Percentiles rank a stretch among this genome's conserved stretches.
Evolutionary conservation across 1,140 invertebrate genomes (phyloP).

Genomic region (Tyrophagus putrescentiae): DNA sequence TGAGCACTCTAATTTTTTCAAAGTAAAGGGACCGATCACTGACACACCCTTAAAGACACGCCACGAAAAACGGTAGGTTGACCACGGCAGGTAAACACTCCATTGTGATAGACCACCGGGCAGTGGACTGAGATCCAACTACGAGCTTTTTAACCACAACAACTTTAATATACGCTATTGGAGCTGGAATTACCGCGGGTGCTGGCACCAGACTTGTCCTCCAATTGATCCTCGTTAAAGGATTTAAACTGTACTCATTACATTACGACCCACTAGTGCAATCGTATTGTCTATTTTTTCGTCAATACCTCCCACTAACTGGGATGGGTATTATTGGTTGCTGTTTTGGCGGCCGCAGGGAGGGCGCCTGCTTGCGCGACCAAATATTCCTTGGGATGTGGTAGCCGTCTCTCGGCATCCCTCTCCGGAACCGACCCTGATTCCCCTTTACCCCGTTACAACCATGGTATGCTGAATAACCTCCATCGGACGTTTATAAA

Average conservation of each 20-base stretch:
- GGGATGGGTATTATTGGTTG: conserved; percentile 73
- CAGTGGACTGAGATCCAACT: conserved; percentile 35
- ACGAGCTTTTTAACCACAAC: conserved; percentile 38
- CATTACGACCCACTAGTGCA: conserved; percentile 59
- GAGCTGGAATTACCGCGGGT: conserved; percentile 74
- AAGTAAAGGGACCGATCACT: conserved; percentile 44
- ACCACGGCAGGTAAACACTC: not conserved
- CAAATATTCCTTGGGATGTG: too few species aligned
- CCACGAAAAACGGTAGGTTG: conserved; percentile 25
- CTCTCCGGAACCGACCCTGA: too few species aligned
- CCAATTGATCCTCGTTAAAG: conserved; percentile 68
- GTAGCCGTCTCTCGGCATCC: too few species aligned
- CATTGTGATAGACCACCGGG: conserved; percentile 35
- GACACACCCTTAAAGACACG: conserved; percentile 35
- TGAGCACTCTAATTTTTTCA: conserved; percentile 59
- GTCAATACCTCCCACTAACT: conserved; percentile 58
- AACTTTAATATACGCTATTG: conserved; percentile 73
- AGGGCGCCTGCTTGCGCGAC: too few species aligned
- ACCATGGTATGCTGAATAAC: too few species aligned
- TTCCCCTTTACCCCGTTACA: too few species aligned
- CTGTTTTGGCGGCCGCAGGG: too few species aligned
- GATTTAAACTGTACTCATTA: conserved; percentile 79
- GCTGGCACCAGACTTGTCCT: conserved; percentile 64
- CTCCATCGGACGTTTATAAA: too few species aligned
- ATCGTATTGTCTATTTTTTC: conserved; percentile 71